Conservation (phyloP, 1,140 invertebrate species). For the Paracyclopina nana region DNA sequence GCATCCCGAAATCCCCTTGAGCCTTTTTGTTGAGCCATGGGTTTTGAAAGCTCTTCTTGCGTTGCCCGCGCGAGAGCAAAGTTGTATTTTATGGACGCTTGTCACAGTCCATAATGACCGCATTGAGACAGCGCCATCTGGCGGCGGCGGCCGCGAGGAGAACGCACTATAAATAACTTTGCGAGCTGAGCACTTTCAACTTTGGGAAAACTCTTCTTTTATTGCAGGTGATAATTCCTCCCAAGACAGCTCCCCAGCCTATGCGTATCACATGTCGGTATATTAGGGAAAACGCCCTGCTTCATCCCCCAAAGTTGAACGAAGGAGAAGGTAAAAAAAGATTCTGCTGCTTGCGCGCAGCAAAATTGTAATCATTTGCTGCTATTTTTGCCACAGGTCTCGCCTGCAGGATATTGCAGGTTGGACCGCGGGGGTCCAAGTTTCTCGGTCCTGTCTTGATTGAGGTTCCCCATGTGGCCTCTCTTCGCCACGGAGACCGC, state of each 20-base stretch:
- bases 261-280: constrained; percentile 76
- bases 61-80: too few relatives aligned
- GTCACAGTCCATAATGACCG: too few relatives aligned
- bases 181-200: too few relatives aligned
- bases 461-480: constrained; percentile 73
- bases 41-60: too few relatives aligned
- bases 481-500: constrained; percentile 78
- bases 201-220: too few relatives aligned
- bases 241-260: constrained; percentile 80
- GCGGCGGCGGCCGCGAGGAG: too few relatives aligned
- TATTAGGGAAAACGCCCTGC: constrained; percentile 76
- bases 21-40: too few relatives aligned
- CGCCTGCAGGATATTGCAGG: constrained; percentile 80
- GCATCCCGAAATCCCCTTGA: too few relatives aligned
- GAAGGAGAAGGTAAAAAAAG: constrained; percentile 64
- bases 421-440: constrained; percentile 87
- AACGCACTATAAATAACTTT: too few relatives aligned
- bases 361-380: not conserved
- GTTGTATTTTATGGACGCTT: too few relatives aligned
- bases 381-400: constrained; percentile 30
- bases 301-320: constrained; percentile 89
- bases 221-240: constrained; percentile 77
- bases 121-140: too few relatives aligned
- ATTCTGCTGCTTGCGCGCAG: not conserved
- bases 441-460: constrained; percentile 51